Conservation (phyloP, 1,140 invertebrate species). For the Caenorhabditis tropicalis region DNA sequence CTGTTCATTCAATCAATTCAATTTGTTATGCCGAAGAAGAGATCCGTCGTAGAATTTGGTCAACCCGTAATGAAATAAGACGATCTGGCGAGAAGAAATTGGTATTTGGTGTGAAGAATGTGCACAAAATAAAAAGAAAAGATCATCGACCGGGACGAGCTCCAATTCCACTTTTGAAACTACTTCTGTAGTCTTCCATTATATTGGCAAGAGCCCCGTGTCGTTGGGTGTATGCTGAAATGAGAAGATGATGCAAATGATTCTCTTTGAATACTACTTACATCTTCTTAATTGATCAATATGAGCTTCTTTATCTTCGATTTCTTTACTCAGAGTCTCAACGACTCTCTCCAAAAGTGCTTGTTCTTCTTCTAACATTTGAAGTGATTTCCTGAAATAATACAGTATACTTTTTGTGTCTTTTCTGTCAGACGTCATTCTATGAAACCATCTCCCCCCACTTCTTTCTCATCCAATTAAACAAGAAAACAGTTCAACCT, state of each 20-base stretch:
- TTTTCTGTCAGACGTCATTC: constrained; percentile 11
- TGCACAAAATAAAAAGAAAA: background rate
- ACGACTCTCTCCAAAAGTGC: constrained; percentile 14
- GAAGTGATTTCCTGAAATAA: constrained; percentile 12
- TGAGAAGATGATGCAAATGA: background rate
- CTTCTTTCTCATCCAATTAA: background rate
- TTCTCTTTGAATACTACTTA: background rate
- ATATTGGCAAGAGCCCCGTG: background rate
- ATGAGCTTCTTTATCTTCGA: constrained; percentile 2
- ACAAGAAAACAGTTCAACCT: background rate
- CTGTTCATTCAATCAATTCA: background rate
- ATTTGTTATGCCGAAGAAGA: background rate
- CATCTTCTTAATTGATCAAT: constrained; percentile 9
- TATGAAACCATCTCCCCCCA: background rate
- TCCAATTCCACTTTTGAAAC: constrained; percentile 4
- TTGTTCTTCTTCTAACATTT: constrained; percentile 28
- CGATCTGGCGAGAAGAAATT: constrained; percentile 2
- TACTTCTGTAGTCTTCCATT: background rate
- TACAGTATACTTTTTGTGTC: background rate
- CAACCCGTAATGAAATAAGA: constrained; percentile 27
- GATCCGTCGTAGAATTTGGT: constrained; percentile 4
- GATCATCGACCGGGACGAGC: constrained; percentile 32
- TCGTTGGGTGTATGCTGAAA: constrained; percentile 21
- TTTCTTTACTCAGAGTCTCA: constrained; percentile 17
- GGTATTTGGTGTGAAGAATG: background rate